These are phyloP conservation scores for Fragum whitleyi DNA, from an alignment of 2,888 invertebrate genomes.

Conservation along the genomic window DNA sequence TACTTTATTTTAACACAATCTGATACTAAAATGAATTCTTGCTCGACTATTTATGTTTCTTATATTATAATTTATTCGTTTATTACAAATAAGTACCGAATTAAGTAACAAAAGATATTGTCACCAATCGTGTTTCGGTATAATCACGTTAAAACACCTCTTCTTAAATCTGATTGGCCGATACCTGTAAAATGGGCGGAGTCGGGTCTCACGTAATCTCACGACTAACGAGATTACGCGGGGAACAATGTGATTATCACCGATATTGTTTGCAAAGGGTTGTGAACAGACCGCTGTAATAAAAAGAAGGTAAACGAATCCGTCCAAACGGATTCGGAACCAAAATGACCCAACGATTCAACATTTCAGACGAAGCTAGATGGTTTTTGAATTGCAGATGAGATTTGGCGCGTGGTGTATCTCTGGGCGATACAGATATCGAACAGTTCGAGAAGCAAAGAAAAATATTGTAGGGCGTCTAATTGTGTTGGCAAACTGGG, in stretches of 20 bases:
- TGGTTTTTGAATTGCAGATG: not conserved
- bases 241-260: conserved; percentile 56
- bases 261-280: conserved; percentile 48
- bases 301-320: conserved; percentile 30
- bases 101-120: conserved; percentile 29
- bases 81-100: conserved; percentile 46
- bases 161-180: conserved; percentile 23
- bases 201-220: conserved; percentile 40
- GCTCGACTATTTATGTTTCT: not conserved
- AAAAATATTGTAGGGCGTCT: conserved; percentile 26
- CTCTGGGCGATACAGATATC: conserved; percentile 12
- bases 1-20: not conserved
- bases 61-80: conserved; percentile 20
- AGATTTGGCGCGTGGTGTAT: conserved; percentile 6
- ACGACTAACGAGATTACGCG: conserved; percentile 45
- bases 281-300: conserved; percentile 52
- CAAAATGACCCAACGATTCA: not conserved
- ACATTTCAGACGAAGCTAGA: not conserved
- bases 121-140: conserved; percentile 36
- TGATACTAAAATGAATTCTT: not conserved
- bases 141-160: conserved; percentile 6
- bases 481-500: conserved; percentile 13
- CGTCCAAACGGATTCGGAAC: not conserved
- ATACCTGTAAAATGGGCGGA: conserved; percentile 37
- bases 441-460: conserved; percentile 23